Evolutionary conservation across 2,113 vertebrate species (phyloP).

Genomic region (Melozone crissalis): DNA sequence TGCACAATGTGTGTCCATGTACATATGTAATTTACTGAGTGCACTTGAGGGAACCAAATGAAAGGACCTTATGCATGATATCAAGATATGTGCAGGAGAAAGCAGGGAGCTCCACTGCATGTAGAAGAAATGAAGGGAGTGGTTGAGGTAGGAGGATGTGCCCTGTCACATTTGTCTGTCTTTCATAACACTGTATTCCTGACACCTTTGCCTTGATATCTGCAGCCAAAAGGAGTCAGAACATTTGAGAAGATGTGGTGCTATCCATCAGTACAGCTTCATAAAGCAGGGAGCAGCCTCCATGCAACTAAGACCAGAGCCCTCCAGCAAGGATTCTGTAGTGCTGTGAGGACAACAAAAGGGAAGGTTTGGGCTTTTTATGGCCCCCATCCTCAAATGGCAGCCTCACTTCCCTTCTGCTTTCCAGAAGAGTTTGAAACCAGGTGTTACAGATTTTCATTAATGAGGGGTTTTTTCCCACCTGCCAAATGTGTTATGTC

Average conservation of each 20-base stretch:
- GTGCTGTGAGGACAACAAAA: neutral
- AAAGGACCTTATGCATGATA: neutral
- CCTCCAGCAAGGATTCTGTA: neutral
- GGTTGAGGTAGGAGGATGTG: neutral
- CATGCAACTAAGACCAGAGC: neutral
- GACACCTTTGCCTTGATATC: neutral
- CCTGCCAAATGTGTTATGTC: neutral
- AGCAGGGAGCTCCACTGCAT: neutral
- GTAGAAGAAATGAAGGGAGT: neutral
- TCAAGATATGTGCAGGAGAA: neutral
- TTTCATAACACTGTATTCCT: neutral
- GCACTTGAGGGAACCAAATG: neutral
- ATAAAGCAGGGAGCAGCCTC: neutral
- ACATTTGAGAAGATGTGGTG: neutral
- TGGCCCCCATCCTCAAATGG: neutral
- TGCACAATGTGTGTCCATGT: neutral
- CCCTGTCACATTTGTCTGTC: neutral
- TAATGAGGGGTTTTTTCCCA: neutral
- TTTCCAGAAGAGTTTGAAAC: neutral
- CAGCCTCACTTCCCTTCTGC: neutral
- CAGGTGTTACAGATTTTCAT: neutral
- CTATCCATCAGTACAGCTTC: neutral
- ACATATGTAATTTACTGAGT: neutral
- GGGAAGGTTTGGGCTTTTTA: neutral
- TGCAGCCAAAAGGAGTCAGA: neutral